A percentile compares a stretch with the other conserved stretches of the same genome.
These are phyloP conservation scores for Bombus sibiricus DNA, from an alignment of 1,140 invertebrate genomes.

Conservation along the genomic window DNA sequence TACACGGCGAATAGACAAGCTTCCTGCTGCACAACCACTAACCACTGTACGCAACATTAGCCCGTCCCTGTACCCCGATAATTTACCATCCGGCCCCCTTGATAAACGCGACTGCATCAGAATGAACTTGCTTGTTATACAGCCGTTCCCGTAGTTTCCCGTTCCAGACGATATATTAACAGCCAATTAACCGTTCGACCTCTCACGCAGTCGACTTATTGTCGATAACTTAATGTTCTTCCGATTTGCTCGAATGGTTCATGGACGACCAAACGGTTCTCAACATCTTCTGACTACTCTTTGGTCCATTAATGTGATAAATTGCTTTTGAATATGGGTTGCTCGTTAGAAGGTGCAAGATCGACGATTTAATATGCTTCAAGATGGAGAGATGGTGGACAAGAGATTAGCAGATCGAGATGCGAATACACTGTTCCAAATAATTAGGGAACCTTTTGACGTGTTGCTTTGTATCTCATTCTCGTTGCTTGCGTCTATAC, in stretches of 20 bases:
- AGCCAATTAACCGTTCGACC: neutral
- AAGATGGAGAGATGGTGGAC: neutral
- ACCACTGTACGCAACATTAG: constrained; percentile 28
- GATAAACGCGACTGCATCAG: neutral
- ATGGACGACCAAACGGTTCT: neutral
- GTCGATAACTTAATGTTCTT: neutral
- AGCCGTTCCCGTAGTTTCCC: neutral
- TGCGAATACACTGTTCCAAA: neutral
- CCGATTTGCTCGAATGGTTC: neutral
- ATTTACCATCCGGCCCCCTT: constrained; percentile 13
- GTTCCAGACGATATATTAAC: neutral
- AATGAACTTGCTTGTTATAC: neutral
- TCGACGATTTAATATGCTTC: neutral
- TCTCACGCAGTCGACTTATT: neutral
- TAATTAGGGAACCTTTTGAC: neutral
- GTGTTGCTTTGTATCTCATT: neutral
- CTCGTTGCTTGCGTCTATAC: neutral
- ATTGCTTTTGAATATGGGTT: neutral
- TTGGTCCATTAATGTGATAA: neutral
- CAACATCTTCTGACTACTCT: no score
- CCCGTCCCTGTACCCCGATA: constrained; percentile 22
- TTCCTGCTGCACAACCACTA: neutral
- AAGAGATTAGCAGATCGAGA: neutral
- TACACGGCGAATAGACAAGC: constrained; percentile 12
- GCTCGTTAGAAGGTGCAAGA: neutral